A percentile compares a stretch with the other conserved stretches of the same genome.
These are phyloP conservation scores for Corynorhinus townsendii DNA, from an alignment of 2,113 vertebrate species.

Conservation along the genomic window DNA sequence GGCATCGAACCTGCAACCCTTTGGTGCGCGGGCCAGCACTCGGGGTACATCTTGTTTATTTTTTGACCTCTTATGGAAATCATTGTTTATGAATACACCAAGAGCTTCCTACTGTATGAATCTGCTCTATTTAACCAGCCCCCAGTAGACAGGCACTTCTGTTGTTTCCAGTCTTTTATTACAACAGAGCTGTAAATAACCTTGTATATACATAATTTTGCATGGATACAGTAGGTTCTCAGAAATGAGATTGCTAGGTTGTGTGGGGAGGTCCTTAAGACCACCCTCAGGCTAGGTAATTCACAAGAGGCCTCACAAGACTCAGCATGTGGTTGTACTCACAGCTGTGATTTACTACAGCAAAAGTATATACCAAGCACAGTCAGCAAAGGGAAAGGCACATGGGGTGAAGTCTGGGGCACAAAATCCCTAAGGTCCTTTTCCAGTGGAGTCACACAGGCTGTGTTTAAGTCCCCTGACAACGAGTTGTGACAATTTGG, in stretches of 20 bases:
- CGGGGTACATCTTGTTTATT: neutral
- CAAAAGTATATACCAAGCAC: neutral
- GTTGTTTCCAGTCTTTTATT: conserved; percentile 2
- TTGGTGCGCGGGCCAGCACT: too few relatives aligned
- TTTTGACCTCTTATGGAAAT: conserved; percentile 13
- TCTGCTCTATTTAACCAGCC: neutral
- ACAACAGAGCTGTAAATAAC: neutral
- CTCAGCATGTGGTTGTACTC: neutral
- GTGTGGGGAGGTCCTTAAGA: neutral
- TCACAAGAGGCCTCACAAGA: neutral
- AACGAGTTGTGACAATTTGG: neutral
- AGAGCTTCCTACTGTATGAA: neutral
- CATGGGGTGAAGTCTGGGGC: neutral
- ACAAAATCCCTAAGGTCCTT: neutral
- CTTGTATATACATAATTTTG: neutral
- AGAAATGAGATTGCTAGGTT: neutral
- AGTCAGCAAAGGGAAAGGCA: neutral
- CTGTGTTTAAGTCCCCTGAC: neutral
- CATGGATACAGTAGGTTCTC: neutral
- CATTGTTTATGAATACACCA: neutral
- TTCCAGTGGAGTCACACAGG: neutral
- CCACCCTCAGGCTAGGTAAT: neutral
- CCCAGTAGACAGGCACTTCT: neutral
- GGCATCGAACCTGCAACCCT: too few relatives aligned
- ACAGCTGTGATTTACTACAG: neutral